Evolutionary conservation across 1,140 invertebrate species (phyloP).

Genomic region (Pteromalus puparum): DNA sequence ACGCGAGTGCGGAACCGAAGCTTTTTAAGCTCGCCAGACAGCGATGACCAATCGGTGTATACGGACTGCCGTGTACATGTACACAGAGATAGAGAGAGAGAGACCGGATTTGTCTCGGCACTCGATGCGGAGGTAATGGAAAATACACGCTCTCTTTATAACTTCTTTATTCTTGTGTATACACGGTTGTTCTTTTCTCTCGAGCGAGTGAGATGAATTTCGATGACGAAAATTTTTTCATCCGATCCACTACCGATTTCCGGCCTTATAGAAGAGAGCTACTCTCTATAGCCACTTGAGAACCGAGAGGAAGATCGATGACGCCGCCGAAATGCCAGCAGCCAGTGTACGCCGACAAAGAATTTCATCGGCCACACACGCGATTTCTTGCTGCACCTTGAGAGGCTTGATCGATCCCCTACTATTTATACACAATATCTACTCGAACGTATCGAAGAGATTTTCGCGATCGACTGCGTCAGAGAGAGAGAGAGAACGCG

Average conservation of each 20-base stretch:
- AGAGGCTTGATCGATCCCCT: neutral
- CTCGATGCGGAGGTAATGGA: constrained; percentile 6
- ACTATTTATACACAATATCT: neutral
- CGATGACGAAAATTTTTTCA: no score
- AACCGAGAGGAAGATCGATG: neutral
- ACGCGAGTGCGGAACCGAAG: neutral
- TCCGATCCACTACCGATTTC: no score
- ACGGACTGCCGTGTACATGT: neutral
- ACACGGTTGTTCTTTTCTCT: no score
- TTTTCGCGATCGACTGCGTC: neutral
- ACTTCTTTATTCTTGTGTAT: no score
- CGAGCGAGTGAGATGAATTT: no score
- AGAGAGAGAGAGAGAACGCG: no score
- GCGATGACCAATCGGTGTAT: neutral
- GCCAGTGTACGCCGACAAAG: neutral
- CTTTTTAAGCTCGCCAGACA: neutral
- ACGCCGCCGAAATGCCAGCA: neutral
- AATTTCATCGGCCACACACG: neutral
- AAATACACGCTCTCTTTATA: no score
- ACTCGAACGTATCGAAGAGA: neutral
- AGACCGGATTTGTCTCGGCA: constrained; percentile 33
- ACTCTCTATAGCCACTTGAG: neutral
- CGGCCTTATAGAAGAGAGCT: no score
- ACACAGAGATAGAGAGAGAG: neutral
- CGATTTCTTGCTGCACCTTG: neutral